Percentiles rank a stretch among this genome's conserved stretches.
Conservation (phyloP, 2,113 vertebrate species). For the Actinemys pallida region DNA sequence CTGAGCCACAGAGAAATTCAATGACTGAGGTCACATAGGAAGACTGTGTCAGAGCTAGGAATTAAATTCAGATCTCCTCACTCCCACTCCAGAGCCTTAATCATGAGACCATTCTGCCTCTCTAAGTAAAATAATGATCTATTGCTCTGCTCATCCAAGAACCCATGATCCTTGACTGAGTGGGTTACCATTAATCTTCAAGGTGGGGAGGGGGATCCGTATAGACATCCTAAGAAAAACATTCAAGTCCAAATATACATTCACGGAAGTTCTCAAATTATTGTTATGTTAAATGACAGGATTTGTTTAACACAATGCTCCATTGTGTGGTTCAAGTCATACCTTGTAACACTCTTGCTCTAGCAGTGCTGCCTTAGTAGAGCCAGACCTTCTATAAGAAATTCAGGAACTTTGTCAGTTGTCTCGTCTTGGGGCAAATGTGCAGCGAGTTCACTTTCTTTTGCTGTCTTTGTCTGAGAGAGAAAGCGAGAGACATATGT, state of each 20-base stretch:
- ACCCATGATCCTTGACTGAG: not conserved
- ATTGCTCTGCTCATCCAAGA: not conserved
- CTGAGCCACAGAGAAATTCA: not conserved
- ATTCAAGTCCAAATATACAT: not conserved
- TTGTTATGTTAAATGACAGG: not conserved
- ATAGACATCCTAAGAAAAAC: not conserved
- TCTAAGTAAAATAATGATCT: not conserved
- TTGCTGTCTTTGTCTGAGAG: constrained; percentile 29
- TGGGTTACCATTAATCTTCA: not conserved
- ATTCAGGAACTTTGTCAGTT: not conserved
- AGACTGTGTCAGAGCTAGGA: not conserved
- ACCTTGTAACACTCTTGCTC: not conserved
- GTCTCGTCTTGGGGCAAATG: not conserved
- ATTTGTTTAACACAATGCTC: not conserved
- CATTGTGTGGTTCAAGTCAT: not conserved
- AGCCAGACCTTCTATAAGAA: not conserved
- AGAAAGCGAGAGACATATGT: constrained; percentile 23
- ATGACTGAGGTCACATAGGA: not conserved
- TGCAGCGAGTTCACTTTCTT: not conserved
- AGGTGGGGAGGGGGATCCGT: not conserved
- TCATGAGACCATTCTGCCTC: not conserved
- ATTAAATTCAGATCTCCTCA: not conserved
- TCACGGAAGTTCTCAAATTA: not conserved
- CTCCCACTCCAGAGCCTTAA: rapidly evolving
- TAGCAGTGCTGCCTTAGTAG: not conserved